Percentiles rank a stretch among this genome's conserved stretches.
These are phyloP conservation scores for Muscicapa adusta DNA, from an alignment of 2,113 vertebrate species.

Conservation along the genomic window DNA sequence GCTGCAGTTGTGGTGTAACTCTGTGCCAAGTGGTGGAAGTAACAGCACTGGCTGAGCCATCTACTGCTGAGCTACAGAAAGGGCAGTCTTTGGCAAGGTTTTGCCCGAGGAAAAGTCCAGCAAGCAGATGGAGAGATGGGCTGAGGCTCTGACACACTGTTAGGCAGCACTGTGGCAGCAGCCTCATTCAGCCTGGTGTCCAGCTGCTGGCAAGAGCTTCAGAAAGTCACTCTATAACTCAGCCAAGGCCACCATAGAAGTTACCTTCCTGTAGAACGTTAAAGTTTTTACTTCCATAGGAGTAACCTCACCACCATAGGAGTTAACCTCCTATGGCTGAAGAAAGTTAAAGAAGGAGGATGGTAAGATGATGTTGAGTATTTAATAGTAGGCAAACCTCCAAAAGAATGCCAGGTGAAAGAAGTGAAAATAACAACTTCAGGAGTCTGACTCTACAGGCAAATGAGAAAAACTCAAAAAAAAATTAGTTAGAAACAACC, in stretches of 20 bases:
- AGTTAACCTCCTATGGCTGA: neutral
- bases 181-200: neutral
- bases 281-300: neutral
- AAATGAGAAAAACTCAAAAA: neutral
- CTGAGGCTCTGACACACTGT: rapidly evolving
- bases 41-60: neutral
- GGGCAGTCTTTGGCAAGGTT: neutral
- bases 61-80: slow-evolving; percentile 38
- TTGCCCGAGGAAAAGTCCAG: neutral
- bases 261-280: neutral
- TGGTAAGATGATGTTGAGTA: rapidly evolving
- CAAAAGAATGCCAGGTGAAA: neutral
- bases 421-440: neutral
- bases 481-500: neutral
- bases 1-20: neutral
- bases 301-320: neutral
- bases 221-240: neutral
- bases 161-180: neutral
- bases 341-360: neutral
- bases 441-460: neutral
- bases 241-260: neutral
- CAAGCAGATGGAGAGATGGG: neutral
- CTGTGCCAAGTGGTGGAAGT: neutral
- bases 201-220: neutral
- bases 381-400: neutral